Evolutionary conservation across 2,888 invertebrate genomes (phyloP).

Genomic region (Ormyrus thymus): DNA sequence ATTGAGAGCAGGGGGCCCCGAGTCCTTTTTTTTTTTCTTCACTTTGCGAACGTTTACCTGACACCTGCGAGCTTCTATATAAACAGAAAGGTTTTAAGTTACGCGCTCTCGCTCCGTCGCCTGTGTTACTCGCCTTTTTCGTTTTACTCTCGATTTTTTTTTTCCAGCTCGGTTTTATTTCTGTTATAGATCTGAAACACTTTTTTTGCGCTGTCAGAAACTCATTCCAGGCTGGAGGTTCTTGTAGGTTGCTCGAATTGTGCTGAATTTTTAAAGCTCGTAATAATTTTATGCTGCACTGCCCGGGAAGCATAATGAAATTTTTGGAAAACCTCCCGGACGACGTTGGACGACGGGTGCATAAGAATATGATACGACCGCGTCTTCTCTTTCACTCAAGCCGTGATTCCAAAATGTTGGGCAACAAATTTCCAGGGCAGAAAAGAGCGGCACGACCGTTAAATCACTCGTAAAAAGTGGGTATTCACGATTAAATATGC

Average conservation of each 20-base stretch:
- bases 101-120: constrained; percentile 29
- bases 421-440: constrained; percentile 45
- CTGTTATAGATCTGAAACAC: background rate
- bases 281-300: too few species aligned
- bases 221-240: too few species aligned
- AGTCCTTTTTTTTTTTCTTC: constrained; percentile 19
- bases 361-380: constrained; percentile 17
- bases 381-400: background rate
- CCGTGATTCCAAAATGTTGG: constrained; percentile 44
- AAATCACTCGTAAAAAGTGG: constrained; percentile 51
- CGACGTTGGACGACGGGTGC: background rate
- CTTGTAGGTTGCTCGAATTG: too few species aligned
- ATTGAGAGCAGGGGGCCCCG: constrained; percentile 21
- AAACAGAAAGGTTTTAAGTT: constrained; percentile 55
- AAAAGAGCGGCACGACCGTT: constrained; percentile 34
- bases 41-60: constrained; percentile 48
- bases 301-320: too few species aligned
- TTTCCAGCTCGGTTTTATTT: constrained; percentile 16
- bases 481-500: constrained; percentile 54
- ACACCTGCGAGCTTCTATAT: constrained; percentile 54
- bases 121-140: background rate
- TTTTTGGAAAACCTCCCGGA: constrained; percentile 1
- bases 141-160: constrained; percentile 27
- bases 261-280: too few species aligned
- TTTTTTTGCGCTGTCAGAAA: too few species aligned